phyloP scores from a whole-genome alignment of 2,797 vertebrate species.

The Aythya fuligula region DNA sequence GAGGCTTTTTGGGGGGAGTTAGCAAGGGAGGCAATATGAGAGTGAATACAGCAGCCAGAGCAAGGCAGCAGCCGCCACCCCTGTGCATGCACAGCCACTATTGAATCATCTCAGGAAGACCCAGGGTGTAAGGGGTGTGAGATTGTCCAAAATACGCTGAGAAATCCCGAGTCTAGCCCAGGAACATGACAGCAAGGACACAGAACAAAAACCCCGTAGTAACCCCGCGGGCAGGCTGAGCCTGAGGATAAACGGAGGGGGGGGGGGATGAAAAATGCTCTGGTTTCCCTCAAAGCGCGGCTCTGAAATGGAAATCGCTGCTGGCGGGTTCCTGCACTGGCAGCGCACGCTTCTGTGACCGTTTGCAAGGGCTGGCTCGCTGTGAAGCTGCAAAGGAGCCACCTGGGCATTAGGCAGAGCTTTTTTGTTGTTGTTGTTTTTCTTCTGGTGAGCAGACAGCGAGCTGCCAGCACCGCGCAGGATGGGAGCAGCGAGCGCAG shows the following conservation, averaged over 20 bases:
- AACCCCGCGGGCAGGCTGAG: rapidly evolving
- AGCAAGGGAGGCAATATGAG: rapidly evolving
- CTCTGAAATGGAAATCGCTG: background rate
- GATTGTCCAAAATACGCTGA: background rate
- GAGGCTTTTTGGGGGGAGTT: rapidly evolving
- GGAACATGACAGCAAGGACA: background rate
- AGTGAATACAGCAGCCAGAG: background rate
- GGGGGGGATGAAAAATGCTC: background rate
- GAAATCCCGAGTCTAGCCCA: background rate
- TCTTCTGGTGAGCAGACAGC: background rate
- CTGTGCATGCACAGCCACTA: rapidly evolving
- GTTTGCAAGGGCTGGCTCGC: background rate
- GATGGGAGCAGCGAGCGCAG: background rate
- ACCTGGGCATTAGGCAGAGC: background rate
- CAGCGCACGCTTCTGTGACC: background rate
- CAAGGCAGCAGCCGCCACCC: rapidly evolving
- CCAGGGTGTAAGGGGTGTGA: rapidly evolving
- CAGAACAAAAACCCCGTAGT: background rate
- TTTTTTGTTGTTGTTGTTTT: background rate
- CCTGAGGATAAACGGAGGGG: rapidly evolving
- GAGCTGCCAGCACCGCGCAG: background rate
- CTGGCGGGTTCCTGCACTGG: background rate
- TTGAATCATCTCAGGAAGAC: background rate
- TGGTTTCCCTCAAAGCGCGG: background rate
- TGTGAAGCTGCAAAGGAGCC: background rate